Evolutionary conservation across 2,797 vertebrate species (phyloP).

Genomic region (Cryptoprocta ferox): DNA sequence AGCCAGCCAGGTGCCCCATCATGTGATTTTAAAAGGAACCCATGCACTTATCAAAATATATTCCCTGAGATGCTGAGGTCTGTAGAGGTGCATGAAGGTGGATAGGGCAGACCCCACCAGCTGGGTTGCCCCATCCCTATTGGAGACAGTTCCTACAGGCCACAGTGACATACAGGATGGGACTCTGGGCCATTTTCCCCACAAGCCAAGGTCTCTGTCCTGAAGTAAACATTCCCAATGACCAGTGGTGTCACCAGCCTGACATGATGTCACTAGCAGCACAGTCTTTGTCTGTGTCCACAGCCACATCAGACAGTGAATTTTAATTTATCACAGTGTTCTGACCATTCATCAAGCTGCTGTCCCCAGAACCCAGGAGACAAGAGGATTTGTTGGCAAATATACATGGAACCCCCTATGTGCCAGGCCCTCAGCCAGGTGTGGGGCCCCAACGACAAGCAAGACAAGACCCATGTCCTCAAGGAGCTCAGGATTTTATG

Average conservation of each 20-base stretch:
- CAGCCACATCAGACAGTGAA: conserved; percentile 14
- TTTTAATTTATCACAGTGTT: conserved; percentile 47
- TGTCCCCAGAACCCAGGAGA: conserved; percentile 23
- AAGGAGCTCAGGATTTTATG: neutral
- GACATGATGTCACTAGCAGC: conserved; percentile 63
- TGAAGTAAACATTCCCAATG: conserved; percentile 40
- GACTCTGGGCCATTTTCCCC: neutral
- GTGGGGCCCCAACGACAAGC: neutral
- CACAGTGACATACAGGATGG: neutral
- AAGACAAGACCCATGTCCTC: neutral
- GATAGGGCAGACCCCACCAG: neutral
- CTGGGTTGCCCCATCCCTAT: neutral
- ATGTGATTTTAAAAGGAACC: neutral
- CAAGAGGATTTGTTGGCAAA: conserved; percentile 34
- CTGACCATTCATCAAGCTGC: conserved; percentile 10
- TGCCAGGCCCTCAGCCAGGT: neutral
- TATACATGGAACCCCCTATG: neutral
- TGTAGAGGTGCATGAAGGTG: neutral
- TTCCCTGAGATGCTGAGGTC: neutral
- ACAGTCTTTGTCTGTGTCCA: conserved; percentile 32
- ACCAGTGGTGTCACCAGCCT: neutral
- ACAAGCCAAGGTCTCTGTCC: conserved; percentile 6
- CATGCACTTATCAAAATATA: conserved; percentile 7
- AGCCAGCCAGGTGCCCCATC: too few species aligned
- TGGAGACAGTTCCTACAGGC: neutral